Evolutionary conservation across 2,113 vertebrate genomes (phyloP), one percentile per base, ranked within the genome.

Genomic region (Cranoglanis bouderius): DNA sequence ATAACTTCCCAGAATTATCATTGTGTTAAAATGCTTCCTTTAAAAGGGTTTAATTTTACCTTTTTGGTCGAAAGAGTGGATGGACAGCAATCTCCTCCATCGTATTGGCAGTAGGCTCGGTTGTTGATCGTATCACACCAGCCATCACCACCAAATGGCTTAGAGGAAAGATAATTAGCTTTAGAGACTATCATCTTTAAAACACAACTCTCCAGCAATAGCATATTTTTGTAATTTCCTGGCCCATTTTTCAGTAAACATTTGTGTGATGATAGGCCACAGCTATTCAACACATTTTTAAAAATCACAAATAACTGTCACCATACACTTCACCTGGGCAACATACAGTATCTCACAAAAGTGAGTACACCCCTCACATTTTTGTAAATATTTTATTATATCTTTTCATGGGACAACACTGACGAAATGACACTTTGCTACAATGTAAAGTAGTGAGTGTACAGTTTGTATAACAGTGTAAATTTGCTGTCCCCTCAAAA

Each of bases 61-160:
- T 99, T 99, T 93, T 93, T 96, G 87, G 97, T 98, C 90, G 98
- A 99, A 61, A 99, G 96, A 0, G 98, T 99, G 80, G 98, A 99
- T 8, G 98, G 96, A 92, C 98, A 99, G 96, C 98, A 99, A 95
- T 99, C 98, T 82, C 98, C 98, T 63, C 98, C 98, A 0, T 99
- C 98, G 0, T 99, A 99, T 92, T 97, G 96, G 94, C 98, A 99
- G 93, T 98, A 99, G 0, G 98, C 98, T 59, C 98, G 93, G 93
- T 99, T 99, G 94, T 99, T 99, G 94, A 98, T 98, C 67, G 97
- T 98, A 92, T 99, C 98, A 46, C 98, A 99, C 98, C 98, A 99
- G 74, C 97, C 98, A 0, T 99, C 98, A 35, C 96, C 98, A 92
- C 96, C 97, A 91, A 99, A 99, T 86, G 98, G 98, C 98, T 99